phyloP scores from a whole-genome alignment of 2,113 vertebrate genomes.

The Platanista minor region DNA sequence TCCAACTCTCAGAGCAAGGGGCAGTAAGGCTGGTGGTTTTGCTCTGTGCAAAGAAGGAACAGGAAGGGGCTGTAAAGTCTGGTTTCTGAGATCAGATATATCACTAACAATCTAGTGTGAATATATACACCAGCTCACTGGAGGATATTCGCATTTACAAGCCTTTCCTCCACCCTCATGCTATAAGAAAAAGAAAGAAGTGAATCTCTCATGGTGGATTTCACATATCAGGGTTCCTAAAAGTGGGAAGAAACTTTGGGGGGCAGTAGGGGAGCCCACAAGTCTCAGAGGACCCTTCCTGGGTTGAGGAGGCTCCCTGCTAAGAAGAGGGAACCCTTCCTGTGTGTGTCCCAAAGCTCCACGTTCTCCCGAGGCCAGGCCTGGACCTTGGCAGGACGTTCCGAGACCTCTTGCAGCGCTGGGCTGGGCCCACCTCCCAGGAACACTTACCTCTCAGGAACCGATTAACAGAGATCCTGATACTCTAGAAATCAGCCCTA shows the following conservation, averaged over 20 bases:
- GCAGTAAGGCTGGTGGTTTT: background rate
- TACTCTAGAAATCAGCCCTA: background rate
- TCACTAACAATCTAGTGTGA: background rate
- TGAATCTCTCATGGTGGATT: background rate
- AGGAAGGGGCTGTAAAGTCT: background rate
- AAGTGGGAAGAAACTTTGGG: background rate
- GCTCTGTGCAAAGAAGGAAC: background rate
- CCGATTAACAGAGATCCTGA: background rate
- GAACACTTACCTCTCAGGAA: background rate
- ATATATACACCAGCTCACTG: background rate
- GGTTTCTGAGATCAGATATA: background rate
- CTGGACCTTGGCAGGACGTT: background rate
- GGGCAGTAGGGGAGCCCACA: background rate
- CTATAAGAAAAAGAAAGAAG: conserved; percentile 2
- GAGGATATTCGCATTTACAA: background rate
- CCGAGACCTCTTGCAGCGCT: background rate
- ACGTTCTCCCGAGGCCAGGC: background rate
- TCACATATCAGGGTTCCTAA: background rate
- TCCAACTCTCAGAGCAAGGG: background rate
- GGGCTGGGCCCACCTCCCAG: background rate
- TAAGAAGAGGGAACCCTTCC: background rate
- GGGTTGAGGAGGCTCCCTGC: background rate
- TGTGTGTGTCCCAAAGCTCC: background rate
- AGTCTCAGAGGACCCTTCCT: background rate
- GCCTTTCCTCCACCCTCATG: background rate